Evolutionary conservation across 2,113 vertebrate species (phyloP), one percentile per base, ranked within the genome.

Genomic region (Hemicordylus capensis): DNA sequence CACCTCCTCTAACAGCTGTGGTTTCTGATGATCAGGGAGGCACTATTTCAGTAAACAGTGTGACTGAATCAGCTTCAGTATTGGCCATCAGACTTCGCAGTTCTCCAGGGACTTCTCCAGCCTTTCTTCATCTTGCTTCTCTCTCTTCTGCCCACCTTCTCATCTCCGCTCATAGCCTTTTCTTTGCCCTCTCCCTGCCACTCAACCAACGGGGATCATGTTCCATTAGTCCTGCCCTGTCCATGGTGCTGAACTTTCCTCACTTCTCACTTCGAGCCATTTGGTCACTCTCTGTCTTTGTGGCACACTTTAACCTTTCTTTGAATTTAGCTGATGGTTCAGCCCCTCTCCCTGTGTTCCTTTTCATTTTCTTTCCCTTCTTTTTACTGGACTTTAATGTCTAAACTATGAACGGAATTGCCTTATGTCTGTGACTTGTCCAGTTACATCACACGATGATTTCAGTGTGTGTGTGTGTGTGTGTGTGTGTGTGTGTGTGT

Each of bases 221-320:
- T 77, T 79, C 66, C 20, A 64, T 44, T 73, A 84, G 66, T 48
- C 75, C 76, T 92, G 58, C 8, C 34, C 67, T 59, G 64, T 44
- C 2, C 5, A 1, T 59, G 82, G 37, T 44, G 76, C 76, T 89
- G 89, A 87, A 80, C 91, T 80, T 75, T 75, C 58, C 81, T 80
- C 76, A 64, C 80, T 70, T 73, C 69, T 91, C 3, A 48, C 59
- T 63, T 90, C 85, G 80, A 83, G 37, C 37, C 81, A 85, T 39
- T 9, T 76, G 81, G 72, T 82, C 80, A 54, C 87, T 81, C 11
- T 4, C n/a, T 86, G 83, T n/a, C 48, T 3, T 89, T 83, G 46
- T 72, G 66, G 88, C 87, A 84, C 78, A 84, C 86, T 88, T 84
- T 89, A 84, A 91, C 90, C 90, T 93, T 89, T 70, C 56, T 79